Percentiles rank a stretch among this genome's conserved stretches.
phyloP scores from a whole-genome alignment of 2,888 invertebrate genomes.

The Acanthosepion esculentum region DNA sequence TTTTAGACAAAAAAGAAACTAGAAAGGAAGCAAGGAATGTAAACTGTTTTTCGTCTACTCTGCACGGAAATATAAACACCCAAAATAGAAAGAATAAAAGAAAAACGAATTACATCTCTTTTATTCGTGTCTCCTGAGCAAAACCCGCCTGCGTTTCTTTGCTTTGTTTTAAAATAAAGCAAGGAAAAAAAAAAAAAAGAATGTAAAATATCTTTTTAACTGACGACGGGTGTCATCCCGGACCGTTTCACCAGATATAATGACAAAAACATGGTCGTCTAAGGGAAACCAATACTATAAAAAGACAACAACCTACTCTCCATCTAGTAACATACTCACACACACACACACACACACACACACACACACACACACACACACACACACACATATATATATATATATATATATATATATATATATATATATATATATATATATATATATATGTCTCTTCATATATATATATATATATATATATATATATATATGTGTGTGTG shows the following conservation, averaged over 20 bases:
- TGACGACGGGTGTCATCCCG: constrained; percentile 1
- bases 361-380: neutral
- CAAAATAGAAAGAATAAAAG: neutral
- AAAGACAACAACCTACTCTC: neutral
- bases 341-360: neutral
- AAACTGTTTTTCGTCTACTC: neutral
- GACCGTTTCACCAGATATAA: neutral
- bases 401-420: neutral
- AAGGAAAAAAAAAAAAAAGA: neutral
- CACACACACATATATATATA: neutral
- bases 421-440: neutral
- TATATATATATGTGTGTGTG: too few species aligned
- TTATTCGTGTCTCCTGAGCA: neutral
- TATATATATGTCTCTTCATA: neutral
- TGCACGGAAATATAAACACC: neutral
- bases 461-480: neutral
- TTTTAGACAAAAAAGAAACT: neutral
- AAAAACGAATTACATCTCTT: neutral
- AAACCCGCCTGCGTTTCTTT: neutral
- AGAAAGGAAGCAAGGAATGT: neutral
- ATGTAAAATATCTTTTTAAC: neutral
- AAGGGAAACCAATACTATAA: neutral
- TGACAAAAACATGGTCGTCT: neutral
- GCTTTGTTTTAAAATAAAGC: neutral
- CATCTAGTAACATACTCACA: neutral